Evolutionary conservation across 1,140 invertebrate genomes (phyloP).

Genomic region (Phocides pigmalion): DNA sequence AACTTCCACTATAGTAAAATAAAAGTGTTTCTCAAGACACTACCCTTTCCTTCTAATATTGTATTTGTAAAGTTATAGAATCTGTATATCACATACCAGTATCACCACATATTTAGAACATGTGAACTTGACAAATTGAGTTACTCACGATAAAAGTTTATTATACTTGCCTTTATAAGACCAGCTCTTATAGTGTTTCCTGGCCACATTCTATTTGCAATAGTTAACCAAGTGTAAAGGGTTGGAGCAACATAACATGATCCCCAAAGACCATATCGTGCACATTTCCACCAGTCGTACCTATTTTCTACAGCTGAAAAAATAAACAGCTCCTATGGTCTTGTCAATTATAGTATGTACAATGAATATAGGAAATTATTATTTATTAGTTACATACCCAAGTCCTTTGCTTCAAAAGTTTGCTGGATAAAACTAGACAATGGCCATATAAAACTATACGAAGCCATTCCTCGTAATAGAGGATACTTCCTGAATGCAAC

Average conservation of each 20-base stretch:
- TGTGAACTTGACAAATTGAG: too few relatives aligned
- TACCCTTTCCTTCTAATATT: too few relatives aligned
- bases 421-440: constrained; percentile 76
- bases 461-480: constrained; percentile 69
- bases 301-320: constrained; percentile 51
- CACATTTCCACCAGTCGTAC: constrained; percentile 74
- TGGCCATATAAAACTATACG: constrained; percentile 75
- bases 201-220: constrained; percentile 74
- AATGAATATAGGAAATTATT: background rate
- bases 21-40: too few relatives aligned
- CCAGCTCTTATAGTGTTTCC: constrained; percentile 63
- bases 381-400: constrained; percentile 52
- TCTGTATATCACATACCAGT: too few relatives aligned
- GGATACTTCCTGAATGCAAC: constrained; percentile 68
- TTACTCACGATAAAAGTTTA: too few relatives aligned
- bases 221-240: constrained; percentile 71
- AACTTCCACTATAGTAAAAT: too few relatives aligned
- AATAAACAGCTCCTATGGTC: too few relatives aligned
- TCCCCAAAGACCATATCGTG: constrained; percentile 73
- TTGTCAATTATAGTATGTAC: too few relatives aligned
- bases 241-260: constrained; percentile 79
- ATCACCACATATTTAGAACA: too few relatives aligned
- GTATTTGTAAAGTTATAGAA: too few relatives aligned
- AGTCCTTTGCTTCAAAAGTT: constrained; percentile 69
- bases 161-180: constrained; percentile 64